Evolutionary conservation across 2,113 vertebrate species (phyloP).

Genomic region (Rostratula benghalensis): DNA sequence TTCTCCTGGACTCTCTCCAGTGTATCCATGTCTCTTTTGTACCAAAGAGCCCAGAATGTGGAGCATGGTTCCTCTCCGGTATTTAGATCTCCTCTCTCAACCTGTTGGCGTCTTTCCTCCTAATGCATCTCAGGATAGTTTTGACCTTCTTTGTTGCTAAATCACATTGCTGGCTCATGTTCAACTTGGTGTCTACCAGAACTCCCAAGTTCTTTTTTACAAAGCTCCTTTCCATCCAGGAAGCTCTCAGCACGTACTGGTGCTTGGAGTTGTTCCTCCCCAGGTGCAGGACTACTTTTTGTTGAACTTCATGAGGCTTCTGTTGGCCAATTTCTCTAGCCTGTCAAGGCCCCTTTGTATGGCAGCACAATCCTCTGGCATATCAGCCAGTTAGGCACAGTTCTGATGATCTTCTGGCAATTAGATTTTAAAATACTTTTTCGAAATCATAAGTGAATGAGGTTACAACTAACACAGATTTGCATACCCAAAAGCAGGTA

Average conservation of each 20-base stretch:
- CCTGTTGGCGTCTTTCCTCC: not conserved
- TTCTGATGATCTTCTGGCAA: not conserved
- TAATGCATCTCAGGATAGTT: not conserved
- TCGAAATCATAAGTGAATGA: not conserved
- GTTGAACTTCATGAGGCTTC: not conserved
- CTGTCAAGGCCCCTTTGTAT: not conserved
- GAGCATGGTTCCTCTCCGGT: not conserved
- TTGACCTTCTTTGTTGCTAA: not conserved
- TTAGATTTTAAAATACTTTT: not conserved
- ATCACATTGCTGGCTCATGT: not conserved
- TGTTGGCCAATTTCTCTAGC: not conserved
- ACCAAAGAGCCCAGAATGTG: not conserved
- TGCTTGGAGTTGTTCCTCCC: not conserved
- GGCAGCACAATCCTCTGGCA: fast-evolving
- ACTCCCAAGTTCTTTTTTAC: not conserved
- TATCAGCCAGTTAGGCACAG: not conserved
- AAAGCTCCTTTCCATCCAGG: not conserved
- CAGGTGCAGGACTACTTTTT: not conserved
- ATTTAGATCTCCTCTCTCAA: not conserved
- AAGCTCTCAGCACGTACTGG: not conserved
- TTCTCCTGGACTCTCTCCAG: not conserved
- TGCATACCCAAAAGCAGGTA: not conserved
- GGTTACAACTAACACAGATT: not conserved
- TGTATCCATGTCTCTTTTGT: not conserved
- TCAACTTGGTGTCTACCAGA: not conserved